Evolutionary conservation across 64 coral and sea anemone genomes (phyloP).

Genomic region (Stylophora pistillata): DNA sequence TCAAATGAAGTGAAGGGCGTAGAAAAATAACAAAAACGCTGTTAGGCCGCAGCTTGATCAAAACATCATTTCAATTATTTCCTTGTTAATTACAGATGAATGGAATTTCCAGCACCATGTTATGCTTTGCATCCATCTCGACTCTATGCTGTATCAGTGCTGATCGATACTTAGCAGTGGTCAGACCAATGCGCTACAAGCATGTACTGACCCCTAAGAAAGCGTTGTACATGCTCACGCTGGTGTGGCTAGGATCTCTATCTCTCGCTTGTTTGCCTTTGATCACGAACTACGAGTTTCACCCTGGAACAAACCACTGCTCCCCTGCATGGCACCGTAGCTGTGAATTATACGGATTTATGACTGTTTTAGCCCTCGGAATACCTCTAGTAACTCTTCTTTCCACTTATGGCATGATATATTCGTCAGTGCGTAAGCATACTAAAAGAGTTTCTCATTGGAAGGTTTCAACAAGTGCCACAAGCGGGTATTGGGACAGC

Average conservation of each 20-base stretch:
- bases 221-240: constrained; percentile 57
- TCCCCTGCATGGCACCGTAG: constrained; percentile 70
- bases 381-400: constrained; percentile 72
- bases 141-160: constrained; percentile 90
- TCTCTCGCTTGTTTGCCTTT: constrained; percentile 66
- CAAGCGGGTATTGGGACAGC: not conserved
- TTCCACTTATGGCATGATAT: constrained; percentile 81
- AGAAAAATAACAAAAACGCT: no score
- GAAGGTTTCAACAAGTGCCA: constrained; percentile 10
- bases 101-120: constrained; percentile 72
- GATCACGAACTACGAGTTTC: constrained; percentile 64
- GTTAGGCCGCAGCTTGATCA: no score
- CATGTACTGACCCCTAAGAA: constrained; percentile 52
- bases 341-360: constrained; percentile 77
- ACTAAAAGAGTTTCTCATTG: constrained; percentile 62
- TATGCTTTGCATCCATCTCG: constrained; percentile 74
- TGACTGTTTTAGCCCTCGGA: constrained; percentile 68
- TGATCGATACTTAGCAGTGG: constrained; percentile 89
- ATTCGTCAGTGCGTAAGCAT: constrained; percentile 64
- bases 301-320: constrained; percentile 80
- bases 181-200: constrained; percentile 84
- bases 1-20: no score
- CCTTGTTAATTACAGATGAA: constrained; percentile 66
- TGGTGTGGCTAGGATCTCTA: constrained; percentile 59
- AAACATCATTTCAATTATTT: not conserved